Evolutionary conservation across 2,888 invertebrate genomes (phyloP).

Genomic region (Chrysina gloriosa): DNA sequence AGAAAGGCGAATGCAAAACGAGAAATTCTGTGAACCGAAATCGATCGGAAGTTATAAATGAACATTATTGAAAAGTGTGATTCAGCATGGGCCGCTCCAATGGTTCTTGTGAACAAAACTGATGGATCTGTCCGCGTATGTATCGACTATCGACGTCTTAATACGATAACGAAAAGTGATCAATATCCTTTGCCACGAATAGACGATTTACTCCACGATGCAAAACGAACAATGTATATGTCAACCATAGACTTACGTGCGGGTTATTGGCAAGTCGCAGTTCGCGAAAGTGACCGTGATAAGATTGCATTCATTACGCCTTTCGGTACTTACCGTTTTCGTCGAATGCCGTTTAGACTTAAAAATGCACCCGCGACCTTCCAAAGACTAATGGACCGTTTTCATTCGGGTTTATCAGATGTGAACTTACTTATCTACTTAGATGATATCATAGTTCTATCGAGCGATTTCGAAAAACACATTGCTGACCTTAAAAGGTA

Average conservation of each 20-base stretch:
- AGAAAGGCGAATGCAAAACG: constrained; percentile 53
- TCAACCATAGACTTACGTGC: constrained; percentile 57
- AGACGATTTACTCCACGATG: constrained; percentile 59
- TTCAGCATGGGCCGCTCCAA: constrained; percentile 59
- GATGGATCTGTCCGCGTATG: constrained; percentile 55
- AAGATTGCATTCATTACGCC: constrained; percentile 53
- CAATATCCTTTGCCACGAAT: constrained; percentile 60
- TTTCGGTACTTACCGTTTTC: constrained; percentile 49
- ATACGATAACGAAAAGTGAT: constrained; percentile 47
- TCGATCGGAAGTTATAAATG: constrained; percentile 54
- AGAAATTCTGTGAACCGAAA: constrained; percentile 49
- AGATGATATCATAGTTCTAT: constrained; percentile 52
- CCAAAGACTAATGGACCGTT: constrained; percentile 50
- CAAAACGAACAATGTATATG: constrained; percentile 50
- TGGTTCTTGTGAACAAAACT: constrained; percentile 57
- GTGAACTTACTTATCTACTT: constrained; percentile 49
- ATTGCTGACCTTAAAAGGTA: constrained; percentile 46
- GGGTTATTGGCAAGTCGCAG: constrained; percentile 60
- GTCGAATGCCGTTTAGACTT: constrained; percentile 50
- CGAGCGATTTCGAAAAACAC: constrained; percentile 48
- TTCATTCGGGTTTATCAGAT: constrained; percentile 46
- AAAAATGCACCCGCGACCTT: constrained; percentile 52
- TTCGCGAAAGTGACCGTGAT: constrained; percentile 57
- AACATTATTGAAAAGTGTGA: constrained; percentile 60
- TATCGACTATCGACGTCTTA: constrained; percentile 56